A percentile compares a stretch with the other conserved stretches of the same genome.
Evolutionary conservation across 2,113 vertebrate species (phyloP).

Genomic region (Elgaria multicarinata): DNA sequence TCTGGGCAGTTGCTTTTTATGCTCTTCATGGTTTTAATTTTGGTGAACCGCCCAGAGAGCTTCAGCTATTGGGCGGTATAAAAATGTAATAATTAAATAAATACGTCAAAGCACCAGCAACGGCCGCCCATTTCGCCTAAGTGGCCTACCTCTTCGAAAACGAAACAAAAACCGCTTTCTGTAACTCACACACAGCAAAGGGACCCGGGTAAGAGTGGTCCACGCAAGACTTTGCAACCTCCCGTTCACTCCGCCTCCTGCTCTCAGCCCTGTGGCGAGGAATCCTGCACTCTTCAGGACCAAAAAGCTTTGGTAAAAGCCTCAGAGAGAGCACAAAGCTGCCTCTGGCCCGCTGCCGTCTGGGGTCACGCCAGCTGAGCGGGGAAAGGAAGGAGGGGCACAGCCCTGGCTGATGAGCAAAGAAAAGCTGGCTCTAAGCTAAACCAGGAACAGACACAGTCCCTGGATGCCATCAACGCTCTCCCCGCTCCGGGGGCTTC

Average conservation of each 20-base stretch:
- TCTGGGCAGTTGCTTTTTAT: no score
- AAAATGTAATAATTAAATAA: no score
- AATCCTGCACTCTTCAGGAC: background rate
- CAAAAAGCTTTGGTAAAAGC: background rate
- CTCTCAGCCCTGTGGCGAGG: background rate
- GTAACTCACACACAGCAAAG: background rate
- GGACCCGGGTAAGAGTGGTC: no score
- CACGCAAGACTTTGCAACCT: background rate
- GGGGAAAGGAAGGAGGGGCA: background rate
- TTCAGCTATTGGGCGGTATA: no score
- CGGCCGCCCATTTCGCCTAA: background rate
- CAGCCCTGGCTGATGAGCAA: constrained; percentile 17
- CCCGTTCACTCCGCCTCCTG: no score
- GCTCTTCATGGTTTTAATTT: no score
- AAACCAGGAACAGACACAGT: background rate
- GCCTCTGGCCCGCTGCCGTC: constrained; percentile 4
- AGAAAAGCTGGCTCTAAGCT: constrained; percentile 4
- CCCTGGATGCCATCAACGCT: background rate
- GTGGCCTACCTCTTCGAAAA: background rate
- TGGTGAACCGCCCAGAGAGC: no score
- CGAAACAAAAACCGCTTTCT: background rate
- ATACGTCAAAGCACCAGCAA: background rate
- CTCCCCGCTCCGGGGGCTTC: background rate
- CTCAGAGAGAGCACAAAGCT: background rate
- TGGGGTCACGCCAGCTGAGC: background rate